phyloP scores from a whole-genome alignment of 1,140 invertebrate genomes.

The Latrodectus geometricus region DNA sequence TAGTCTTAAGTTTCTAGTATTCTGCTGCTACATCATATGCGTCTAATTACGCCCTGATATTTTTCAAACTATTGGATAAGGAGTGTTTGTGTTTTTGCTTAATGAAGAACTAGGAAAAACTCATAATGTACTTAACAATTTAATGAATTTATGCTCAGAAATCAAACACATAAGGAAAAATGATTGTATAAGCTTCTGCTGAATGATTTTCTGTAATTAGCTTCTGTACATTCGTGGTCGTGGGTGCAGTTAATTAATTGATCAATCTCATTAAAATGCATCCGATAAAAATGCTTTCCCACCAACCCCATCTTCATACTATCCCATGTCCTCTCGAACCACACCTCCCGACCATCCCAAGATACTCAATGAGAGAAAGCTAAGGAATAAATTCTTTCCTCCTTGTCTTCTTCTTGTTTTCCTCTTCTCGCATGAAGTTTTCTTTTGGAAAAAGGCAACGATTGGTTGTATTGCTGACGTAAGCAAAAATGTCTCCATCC shows the following conservation, averaged over 20 bases:
- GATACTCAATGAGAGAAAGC: not conserved
- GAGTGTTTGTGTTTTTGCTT: too few relatives aligned
- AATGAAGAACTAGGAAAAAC: too few relatives aligned
- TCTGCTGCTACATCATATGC: too few relatives aligned
- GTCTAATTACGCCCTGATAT: too few relatives aligned
- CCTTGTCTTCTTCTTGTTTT: not conserved
- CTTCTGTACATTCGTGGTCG: not conserved
- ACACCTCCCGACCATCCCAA: not conserved
- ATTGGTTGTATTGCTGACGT: conserved; percentile 1
- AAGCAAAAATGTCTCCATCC: not conserved
- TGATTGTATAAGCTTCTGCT: not conserved
- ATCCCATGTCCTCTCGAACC: not conserved
- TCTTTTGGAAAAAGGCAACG: not conserved
- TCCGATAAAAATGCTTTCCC: not conserved
- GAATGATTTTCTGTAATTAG: not conserved
- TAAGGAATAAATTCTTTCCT: not conserved
- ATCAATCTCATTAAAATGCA: conserved; percentile 2
- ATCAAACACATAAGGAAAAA: not conserved
- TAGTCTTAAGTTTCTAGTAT: too few relatives aligned
- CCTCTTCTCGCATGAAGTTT: not conserved
- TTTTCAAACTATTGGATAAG: too few relatives aligned
- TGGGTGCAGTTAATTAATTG: not conserved
- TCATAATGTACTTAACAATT: too few relatives aligned
- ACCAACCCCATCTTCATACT: not conserved
- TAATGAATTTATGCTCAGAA: too few relatives aligned